phyloP scores from a whole-genome alignment of 2,113 vertebrate species.

The Dunckerocampus dactyliophorus region DNA sequence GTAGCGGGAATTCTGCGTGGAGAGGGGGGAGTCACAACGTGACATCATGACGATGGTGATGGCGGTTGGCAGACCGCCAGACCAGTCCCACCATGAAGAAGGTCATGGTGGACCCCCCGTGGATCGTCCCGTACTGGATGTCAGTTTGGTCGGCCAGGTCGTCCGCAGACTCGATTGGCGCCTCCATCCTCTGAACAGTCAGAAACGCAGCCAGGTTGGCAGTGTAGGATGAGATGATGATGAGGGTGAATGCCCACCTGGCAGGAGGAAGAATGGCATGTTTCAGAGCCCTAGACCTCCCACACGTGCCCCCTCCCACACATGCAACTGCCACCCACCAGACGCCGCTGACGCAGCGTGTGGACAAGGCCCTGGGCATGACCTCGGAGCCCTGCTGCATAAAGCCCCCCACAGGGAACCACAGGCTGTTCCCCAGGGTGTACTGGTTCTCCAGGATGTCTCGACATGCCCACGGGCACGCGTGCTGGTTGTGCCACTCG shows the following conservation, averaged over 20 bases:
- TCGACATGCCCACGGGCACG: conserved; percentile 88
- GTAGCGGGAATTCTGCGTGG: conserved; percentile 90
- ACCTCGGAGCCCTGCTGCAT: conserved; percentile 99
- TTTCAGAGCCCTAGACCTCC: too few species aligned
- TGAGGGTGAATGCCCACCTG: conserved; percentile 98
- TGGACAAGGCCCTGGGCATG: conserved; percentile 89
- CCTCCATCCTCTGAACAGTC: conserved; percentile 95
- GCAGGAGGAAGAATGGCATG: background rate
- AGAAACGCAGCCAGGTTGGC: conserved; percentile 96
- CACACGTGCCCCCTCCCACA: too few species aligned
- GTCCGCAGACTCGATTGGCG: conserved; percentile 94
- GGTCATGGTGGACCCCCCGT: conserved; percentile 97
- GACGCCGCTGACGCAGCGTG: conserved; percentile 94
- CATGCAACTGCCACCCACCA: conserved; percentile 78
- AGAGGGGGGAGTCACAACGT: conserved; percentile 20
- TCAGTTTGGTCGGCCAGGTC: conserved; percentile 96
- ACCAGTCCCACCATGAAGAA: conserved; percentile 86
- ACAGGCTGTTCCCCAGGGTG: conserved; percentile 94
- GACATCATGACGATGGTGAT: conserved; percentile 13
- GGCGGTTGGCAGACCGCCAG: too few species aligned
- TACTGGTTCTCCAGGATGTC: conserved; percentile 96
- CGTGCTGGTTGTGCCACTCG: conserved; percentile 97
- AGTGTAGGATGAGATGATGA: conserved; percentile 98
- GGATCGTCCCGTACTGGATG: conserved; percentile 96
- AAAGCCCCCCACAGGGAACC: conserved; percentile 97